Evolutionary conservation across 2,797 vertebrate species (phyloP), one percentile per base, ranked within the genome.

Genomic region (Pseudopleuronectes americanus): DNA sequence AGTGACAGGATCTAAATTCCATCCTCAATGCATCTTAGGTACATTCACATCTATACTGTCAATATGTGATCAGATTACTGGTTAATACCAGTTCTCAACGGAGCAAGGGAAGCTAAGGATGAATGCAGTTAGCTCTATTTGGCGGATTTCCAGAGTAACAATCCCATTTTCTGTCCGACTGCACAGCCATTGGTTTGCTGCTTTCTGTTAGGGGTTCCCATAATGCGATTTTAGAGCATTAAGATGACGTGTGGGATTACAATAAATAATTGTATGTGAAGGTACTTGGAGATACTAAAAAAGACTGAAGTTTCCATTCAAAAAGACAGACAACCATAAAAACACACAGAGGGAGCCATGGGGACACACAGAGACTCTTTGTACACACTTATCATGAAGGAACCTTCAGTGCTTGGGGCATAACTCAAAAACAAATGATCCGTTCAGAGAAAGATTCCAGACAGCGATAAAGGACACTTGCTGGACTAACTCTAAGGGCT

Each of bases 401-500:
- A 86, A 85, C 74, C 82, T 84, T 88, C 89, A 90, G 86, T 74
- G 80, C 88, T 87, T 28, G 63, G 74, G 83, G 83, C 90, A 84
- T 83, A 83, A 82, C 84, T 87, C 74, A 84, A 89, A 91, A 90
- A 92, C 90, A 91, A 91, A 91, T 76, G 88, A 87, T 81, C 84
- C 58, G 77, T 87, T 93, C 84, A 91, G 74, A 80, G 78, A 57
- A 64, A 90, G 87, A 92, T 91, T 88, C 89, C 88, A 88, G 84
- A 88, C 68, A 48, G 19, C n/a, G 88, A 90, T 89, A 73, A 81
- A 88, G 82, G 82, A 55, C 90, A 84, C 88, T 87, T 38, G 79
- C 76, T 86, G 80, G 80, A 81, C 79, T 68, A 89, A 87, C 76
- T 86, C 81, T 87, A 67, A 87, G 66, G 79, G 72, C 82, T 88